Conservation (phyloP, 2,888 invertebrate genomes). For the Sabatieria punctata region DNA sequence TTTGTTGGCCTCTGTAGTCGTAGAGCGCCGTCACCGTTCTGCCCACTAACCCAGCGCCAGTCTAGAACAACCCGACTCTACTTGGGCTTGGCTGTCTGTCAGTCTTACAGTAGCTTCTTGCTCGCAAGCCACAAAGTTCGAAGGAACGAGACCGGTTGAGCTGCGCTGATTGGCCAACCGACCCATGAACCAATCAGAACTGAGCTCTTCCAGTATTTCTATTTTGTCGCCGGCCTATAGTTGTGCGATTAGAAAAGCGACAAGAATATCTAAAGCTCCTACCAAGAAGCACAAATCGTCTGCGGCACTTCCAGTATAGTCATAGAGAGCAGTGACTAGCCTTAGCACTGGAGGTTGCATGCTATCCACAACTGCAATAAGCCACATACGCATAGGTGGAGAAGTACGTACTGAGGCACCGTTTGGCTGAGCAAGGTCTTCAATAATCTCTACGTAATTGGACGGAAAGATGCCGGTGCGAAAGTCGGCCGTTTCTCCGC, state of each 20-base stretch:
- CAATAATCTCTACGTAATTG: slow-evolving; percentile 7
- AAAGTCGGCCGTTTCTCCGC: slow-evolving; percentile 4
- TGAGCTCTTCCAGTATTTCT: too few relatives aligned
- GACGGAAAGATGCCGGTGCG: slow-evolving; percentile 6
- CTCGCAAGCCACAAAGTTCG: too few relatives aligned
- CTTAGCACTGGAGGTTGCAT: not conserved
- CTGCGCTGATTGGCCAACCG: too few relatives aligned
- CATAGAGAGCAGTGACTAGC: slow-evolving; percentile 2
- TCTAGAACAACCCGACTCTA: not conserved
- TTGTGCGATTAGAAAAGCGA: too few relatives aligned
- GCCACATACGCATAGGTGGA: not conserved
- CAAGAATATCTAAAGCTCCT: too few relatives aligned
- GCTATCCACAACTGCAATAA: not conserved
- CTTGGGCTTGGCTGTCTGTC: too few relatives aligned
- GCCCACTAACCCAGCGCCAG: not conserved
- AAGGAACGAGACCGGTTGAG: too few relatives aligned
- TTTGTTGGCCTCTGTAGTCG: not conserved
- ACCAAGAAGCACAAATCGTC: slow-evolving; percentile 3
- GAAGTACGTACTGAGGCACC: too few relatives aligned
- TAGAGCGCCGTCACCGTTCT: not conserved
- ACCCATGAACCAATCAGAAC: too few relatives aligned
- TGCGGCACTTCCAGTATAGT: not conserved
- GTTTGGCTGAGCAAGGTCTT: slow-evolving; percentile 5
- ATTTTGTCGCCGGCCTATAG: too few relatives aligned
- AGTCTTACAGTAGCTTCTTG: too few relatives aligned